A percentile compares a stretch with the other conserved stretches of the same genome.
Evolutionary conservation across 2,797 vertebrate species (phyloP).

Genomic region (Streptopelia turtur): DNA sequence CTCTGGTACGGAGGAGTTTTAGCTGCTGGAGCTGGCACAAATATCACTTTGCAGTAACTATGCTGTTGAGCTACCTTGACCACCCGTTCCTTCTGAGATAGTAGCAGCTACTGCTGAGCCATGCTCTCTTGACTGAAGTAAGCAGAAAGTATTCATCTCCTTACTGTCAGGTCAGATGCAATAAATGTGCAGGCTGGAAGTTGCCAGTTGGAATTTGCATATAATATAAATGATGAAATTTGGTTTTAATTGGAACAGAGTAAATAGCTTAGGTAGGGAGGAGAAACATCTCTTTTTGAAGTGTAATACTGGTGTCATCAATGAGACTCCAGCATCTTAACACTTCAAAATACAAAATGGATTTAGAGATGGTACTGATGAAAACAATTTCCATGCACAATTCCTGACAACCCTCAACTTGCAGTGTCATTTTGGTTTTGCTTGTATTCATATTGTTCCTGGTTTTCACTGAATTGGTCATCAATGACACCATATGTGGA

Average conservation of each 20-base stretch:
- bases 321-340: not conserved
- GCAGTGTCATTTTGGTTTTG: not conserved
- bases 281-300: not conserved
- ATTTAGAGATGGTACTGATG: not conserved
- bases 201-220: not conserved
- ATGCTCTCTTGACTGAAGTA: not conserved
- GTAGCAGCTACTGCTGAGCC: not conserved
- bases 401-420: not conserved
- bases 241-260: not conserved
- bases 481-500: not conserved
- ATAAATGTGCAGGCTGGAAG: not conserved
- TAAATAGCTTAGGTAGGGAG: not conserved
- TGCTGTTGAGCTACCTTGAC: not conserved
- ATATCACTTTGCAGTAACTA: not conserved
- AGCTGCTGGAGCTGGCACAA: not conserved
- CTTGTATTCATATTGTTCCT: not conserved
- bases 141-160: not conserved
- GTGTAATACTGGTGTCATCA: not conserved
- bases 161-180: not conserved
- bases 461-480: not conserved
- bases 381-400: not conserved
- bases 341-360: not conserved
- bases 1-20: not conserved
- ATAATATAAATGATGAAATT: not conserved
- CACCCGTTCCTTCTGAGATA: not conserved